Evolutionary conservation across 2,113 vertebrate species (phyloP).

Genomic region (Tichodroma muraria): DNA sequence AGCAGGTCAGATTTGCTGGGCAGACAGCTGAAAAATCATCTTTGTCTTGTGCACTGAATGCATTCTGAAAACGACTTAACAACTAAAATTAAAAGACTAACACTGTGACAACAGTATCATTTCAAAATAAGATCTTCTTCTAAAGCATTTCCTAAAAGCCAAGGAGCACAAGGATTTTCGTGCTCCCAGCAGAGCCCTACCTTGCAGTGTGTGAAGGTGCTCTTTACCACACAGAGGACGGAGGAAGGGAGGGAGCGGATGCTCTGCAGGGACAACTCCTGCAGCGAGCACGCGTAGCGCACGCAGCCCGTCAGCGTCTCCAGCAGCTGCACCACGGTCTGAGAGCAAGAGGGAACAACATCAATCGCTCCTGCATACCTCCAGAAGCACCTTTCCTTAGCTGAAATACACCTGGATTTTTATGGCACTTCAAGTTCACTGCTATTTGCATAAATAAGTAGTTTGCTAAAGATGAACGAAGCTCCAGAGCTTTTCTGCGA

Average conservation of each 20-base stretch:
- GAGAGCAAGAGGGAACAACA: background rate
- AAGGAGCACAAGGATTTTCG: too few species aligned
- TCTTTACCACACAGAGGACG: slow-evolving; percentile 81
- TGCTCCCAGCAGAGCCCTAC: slow-evolving; percentile 51
- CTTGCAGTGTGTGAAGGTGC: slow-evolving; percentile 90
- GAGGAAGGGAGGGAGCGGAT: slow-evolving; percentile 82
- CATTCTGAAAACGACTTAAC: background rate
- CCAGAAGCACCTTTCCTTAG: background rate
- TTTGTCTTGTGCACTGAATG: background rate
- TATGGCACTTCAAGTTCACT: background rate
- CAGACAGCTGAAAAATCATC: background rate
- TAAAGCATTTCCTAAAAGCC: background rate
- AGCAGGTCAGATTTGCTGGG: background rate
- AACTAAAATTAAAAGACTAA: background rate
- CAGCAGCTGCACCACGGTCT: slow-evolving; percentile 83
- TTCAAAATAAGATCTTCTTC: background rate
- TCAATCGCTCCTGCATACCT: background rate
- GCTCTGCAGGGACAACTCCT: slow-evolving; percentile 68
- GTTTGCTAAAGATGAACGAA: background rate
- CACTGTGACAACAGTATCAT: accelerated
- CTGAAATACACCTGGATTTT: background rate
- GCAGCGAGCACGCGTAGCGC: slow-evolving; percentile 71
- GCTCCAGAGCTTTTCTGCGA: background rate
- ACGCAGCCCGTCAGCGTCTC: slow-evolving; percentile 78
- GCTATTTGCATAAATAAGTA: background rate